These are phyloP conservation scores for Phaetusa simplex DNA, from an alignment of 2,113 vertebrate genomes.

Conservation along the genomic window DNA sequence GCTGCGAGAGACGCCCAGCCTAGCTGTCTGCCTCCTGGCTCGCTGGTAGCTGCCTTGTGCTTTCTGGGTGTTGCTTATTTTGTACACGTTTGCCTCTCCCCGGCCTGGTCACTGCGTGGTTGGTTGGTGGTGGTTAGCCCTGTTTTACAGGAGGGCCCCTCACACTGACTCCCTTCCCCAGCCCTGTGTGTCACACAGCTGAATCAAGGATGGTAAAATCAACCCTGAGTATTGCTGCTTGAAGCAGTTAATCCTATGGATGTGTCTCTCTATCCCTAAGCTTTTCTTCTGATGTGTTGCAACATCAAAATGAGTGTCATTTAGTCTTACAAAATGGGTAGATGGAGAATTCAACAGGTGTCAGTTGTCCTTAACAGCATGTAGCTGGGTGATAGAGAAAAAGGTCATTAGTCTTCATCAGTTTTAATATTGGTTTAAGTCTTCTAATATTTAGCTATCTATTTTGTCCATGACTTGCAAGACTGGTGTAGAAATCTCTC, in stretches of 20 bases:
- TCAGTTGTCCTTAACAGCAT: not conserved
- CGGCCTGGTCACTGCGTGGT: fast-evolving
- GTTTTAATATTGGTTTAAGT: not conserved
- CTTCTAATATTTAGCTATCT: not conserved
- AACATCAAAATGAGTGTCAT: not conserved
- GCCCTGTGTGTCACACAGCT: not conserved
- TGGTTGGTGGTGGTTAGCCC: not conserved
- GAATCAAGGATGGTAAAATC: not conserved
- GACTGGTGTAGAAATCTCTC: not conserved
- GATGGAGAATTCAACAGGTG: not conserved
- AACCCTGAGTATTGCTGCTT: not conserved
- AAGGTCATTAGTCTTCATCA: not conserved
- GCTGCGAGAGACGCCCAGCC: fast-evolving
- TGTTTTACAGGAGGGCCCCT: not conserved
- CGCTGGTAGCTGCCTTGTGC: not conserved
- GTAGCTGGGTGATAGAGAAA: not conserved
- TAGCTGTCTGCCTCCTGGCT: fast-evolving
- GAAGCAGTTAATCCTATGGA: fast-evolving
- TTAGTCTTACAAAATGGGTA: not conserved
- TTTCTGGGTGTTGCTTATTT: not conserved
- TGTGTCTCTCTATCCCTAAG: not conserved
- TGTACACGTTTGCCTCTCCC: not conserved
- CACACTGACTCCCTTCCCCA: fast-evolving
- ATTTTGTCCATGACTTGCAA: not conserved
- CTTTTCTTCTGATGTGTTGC: not conserved